Conservation (phyloP, 2,888 invertebrate species). For the Melanostoma mellinum region DNA sequence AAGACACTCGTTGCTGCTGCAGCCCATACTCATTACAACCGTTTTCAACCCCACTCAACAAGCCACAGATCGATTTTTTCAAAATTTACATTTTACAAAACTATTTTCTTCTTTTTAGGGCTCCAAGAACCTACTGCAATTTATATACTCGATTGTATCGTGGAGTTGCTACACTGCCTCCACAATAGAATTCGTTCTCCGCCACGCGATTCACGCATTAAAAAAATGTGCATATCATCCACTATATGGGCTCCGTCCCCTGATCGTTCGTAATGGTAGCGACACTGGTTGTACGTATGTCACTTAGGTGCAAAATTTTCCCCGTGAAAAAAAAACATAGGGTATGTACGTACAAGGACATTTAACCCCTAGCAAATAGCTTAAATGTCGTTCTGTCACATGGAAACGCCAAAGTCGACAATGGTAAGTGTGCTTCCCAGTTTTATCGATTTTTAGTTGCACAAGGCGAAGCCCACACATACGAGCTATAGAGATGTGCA, state of each 20-base stretch:
- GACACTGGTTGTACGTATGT: slow-evolving; percentile 37
- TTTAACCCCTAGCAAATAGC: slow-evolving; percentile 67
- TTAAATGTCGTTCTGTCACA: slow-evolving; percentile 64
- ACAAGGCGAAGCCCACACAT: slow-evolving; percentile 22
- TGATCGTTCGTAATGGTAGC: slow-evolving; percentile 39
- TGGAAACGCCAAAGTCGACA: slow-evolving; percentile 61
- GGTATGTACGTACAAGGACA: slow-evolving; percentile 41
- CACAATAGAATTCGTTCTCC: slow-evolving; percentile 24
- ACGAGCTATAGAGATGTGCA: slow-evolving; percentile 16
- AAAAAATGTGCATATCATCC: slow-evolving; percentile 56
- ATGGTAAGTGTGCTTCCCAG: slow-evolving; percentile 60
- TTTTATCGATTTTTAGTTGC: slow-evolving; percentile 65
- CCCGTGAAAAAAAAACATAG: slow-evolving; percentile 22
- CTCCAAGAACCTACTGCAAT: slow-evolving; percentile 40
- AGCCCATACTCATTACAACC: slow-evolving; percentile 32
- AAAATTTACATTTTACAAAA: slow-evolving; percentile 60
- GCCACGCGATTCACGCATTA: slow-evolving; percentile 70
- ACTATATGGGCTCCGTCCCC: slow-evolving; percentile 32
- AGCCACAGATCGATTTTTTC: slow-evolving; percentile 55
- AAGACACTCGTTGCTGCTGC: slow-evolving; percentile 43
- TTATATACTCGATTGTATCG: slow-evolving; percentile 53
- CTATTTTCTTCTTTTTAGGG: slow-evolving; percentile 34
- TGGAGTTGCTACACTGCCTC: slow-evolving; percentile 21
- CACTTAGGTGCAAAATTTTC: slow-evolving; percentile 61
- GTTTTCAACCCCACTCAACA: slow-evolving; percentile 29